Base-by-base conservation (phyloP, 2,797 vertebrate species). In the Falco biarmicus region DNA sequence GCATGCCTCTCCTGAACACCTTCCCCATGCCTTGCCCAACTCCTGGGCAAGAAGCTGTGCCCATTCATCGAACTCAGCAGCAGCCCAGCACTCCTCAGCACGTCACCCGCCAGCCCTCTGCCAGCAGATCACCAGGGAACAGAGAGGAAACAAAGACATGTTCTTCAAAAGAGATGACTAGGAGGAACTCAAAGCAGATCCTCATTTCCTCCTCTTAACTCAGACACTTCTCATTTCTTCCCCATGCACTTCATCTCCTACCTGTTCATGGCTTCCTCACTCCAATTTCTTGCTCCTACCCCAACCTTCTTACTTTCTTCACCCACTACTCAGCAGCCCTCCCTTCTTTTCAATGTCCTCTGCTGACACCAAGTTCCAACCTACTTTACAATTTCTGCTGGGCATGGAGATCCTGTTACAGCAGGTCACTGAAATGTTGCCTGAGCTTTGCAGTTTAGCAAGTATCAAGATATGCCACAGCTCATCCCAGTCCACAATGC, bases 1-100 rank as follows among this genome's bases (percentile, higher is more conserved):
- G 5, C n/a, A 43, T 0, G 0, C 10, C 20, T 48, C n/a, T 66
- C 34, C n/a, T 1, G 0, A 51, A 60, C 34, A 45, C 13, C 51
- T 47, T 64, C 43, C 7, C 11, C 10, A 31, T 45, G 12, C 31
- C 56, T 32, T 39, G 54, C 17, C 34, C 2, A 0, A 50, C 24
- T 56, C 34, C 47, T 34, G 15, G 34, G 13, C 11, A 37, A 54
- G 57, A 65, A 41, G 26, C 24, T 3, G 2, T 22, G 64, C 8
- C 48, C 71, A 41, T 10, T 48, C 34, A 17, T 15, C 0, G 1
- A 76, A 32, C 45, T 57, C 45, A 43, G 29, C 10, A 80, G 57
- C 64, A 60, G 22, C 64, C 45, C 51, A 29, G 34, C 29, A 7
- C 32, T 45, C 26, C 64, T 20, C 10, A 6, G 50, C 15, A 15